Evolutionary conservation across 2,888 invertebrate species (phyloP).

Genomic region (Lithophane semibrunnea): DNA sequence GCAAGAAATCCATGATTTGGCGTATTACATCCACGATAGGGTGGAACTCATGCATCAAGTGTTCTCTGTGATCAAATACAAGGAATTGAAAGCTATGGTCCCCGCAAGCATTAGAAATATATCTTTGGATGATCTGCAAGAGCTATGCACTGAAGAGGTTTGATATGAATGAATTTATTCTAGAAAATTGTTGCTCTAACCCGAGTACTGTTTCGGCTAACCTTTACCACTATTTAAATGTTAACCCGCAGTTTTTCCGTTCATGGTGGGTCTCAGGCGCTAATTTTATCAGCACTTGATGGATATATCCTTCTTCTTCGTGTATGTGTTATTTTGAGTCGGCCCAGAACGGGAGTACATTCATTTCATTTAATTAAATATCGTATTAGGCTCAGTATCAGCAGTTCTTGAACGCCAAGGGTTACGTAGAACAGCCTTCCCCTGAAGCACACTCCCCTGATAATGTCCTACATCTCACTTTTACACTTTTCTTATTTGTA

Average conservation of each 20-base stretch:
- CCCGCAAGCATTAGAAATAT: constrained; percentile 88
- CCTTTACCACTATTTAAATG: not conserved
- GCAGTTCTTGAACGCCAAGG: not conserved
- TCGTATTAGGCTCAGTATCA: not conserved
- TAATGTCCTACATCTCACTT: too few species aligned
- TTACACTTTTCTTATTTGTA: too few species aligned
- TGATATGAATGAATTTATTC: constrained; percentile 5
- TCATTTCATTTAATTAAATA: not conserved
- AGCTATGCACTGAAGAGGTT: constrained; percentile 90
- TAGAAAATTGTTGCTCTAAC: too few species aligned
- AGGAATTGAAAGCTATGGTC: constrained; percentile 90
- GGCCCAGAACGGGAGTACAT: too few species aligned
- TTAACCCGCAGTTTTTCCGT: not conserved
- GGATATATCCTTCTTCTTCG: not conserved
- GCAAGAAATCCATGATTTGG: constrained; percentile 87
- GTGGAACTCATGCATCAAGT: constrained; percentile 91
- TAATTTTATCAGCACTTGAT: not conserved
- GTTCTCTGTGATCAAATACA: constrained; percentile 90
- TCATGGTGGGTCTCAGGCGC: not conserved
- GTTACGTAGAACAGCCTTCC: not conserved
- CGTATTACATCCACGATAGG: constrained; percentile 90
- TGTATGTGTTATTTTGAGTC: not conserved
- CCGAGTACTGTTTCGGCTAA: not conserved
- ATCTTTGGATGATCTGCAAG: constrained; percentile 89
- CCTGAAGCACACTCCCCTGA: too few species aligned